These are phyloP conservation scores for Torymus texanus DNA, from an alignment of 2,888 invertebrate genomes.

Conservation along the genomic window DNA sequence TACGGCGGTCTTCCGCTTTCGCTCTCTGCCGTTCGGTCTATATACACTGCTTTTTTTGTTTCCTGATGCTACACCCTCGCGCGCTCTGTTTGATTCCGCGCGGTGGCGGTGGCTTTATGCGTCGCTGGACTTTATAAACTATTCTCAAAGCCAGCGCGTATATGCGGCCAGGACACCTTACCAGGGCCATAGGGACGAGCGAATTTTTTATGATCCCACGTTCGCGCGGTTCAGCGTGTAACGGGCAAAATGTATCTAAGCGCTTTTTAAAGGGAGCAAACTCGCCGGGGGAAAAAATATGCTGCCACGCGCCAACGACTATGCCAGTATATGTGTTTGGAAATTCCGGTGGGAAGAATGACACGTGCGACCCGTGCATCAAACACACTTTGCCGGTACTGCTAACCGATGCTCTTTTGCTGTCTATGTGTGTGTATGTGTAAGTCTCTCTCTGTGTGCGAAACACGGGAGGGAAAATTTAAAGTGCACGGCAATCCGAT, in stretches of 20 bases:
- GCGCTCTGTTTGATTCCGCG: constrained; percentile 14
- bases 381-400: not conserved
- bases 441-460: not conserved
- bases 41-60: not conserved
- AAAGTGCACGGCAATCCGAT: constrained; percentile 40
- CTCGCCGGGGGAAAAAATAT: constrained; percentile 3
- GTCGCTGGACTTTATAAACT: constrained; percentile 22
- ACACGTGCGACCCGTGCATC: not conserved
- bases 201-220: too few species aligned
- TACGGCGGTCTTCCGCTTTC: not conserved
- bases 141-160: not conserved
- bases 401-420: constrained; percentile 22
- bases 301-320: too few species aligned
- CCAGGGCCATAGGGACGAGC: not conserved
- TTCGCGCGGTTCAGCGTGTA: too few species aligned
- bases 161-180: too few species aligned
- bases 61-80: not conserved
- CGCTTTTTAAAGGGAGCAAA: not conserved
- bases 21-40: not conserved
- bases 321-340: not conserved
- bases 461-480: constrained; percentile 35
- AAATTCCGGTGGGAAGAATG: not conserved
- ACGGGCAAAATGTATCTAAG: not conserved
- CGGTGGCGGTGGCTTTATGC: constrained; percentile 1
- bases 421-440: not conserved